phyloP scores from a whole-genome alignment of 2,888 invertebrate species.

The Lacanobia oleracea region DNA sequence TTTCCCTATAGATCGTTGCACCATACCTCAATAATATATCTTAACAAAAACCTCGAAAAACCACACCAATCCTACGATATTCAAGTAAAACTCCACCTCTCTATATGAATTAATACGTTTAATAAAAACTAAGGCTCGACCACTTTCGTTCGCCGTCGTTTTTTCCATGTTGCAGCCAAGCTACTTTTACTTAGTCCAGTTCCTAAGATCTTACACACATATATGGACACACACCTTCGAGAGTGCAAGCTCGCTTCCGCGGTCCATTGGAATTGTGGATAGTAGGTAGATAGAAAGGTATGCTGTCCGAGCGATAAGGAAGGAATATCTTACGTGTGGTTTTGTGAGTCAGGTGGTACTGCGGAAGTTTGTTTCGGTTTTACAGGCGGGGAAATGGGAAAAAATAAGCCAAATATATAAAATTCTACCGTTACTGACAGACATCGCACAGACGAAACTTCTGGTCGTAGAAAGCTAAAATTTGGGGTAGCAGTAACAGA shows the following conservation, averaged over 20 bases:
- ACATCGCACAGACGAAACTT: too few species aligned
- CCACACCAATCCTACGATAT: constrained; percentile 13
- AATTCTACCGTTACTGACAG: too few species aligned
- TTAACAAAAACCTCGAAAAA: constrained; percentile 10
- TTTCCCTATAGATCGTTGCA: constrained; percentile 4
- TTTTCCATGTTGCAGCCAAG: constrained; percentile 64
- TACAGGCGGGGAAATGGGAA: background rate
- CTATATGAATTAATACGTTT: constrained; percentile 34
- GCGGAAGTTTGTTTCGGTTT: background rate
- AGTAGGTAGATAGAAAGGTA: constrained; percentile 22
- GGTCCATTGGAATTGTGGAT: constrained; percentile 38
- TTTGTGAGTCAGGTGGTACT: background rate
- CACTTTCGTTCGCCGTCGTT: constrained; percentile 69
- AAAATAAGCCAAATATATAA: too few species aligned
- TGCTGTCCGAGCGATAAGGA: constrained; percentile 31
- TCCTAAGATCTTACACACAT: constrained; percentile 59
- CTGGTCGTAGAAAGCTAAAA: too few species aligned
- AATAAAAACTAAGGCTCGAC: constrained; percentile 50
- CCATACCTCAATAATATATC: background rate
- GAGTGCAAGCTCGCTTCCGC: constrained; percentile 36
- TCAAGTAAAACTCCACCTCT: constrained; percentile 20
- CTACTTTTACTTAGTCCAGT: constrained; percentile 71
- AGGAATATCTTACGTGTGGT: constrained; percentile 5
- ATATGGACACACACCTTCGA: constrained; percentile 60
- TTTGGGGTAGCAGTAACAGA: too few species aligned